A percentile compares a stretch with the other conserved stretches of the same genome.
Evolutionary conservation across 2,797 vertebrate genomes (phyloP).

Genomic region (Crypturellus tataupa): DNA sequence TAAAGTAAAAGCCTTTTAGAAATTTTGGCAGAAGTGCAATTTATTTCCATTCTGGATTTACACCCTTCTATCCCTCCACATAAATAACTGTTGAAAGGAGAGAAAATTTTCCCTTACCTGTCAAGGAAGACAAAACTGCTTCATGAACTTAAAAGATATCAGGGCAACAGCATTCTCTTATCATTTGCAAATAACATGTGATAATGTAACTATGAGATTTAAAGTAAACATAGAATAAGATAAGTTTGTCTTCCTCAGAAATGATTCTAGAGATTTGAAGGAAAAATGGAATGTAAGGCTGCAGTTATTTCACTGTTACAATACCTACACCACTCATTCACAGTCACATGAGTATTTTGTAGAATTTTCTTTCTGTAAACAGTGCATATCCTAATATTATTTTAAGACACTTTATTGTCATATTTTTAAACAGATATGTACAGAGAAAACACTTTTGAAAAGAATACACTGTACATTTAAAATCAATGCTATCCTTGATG

Average conservation of each 20-base stretch:
- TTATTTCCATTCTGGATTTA: neutral
- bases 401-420: neutral
- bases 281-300: neutral
- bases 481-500: slow-evolving; percentile 59
- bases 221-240: neutral
- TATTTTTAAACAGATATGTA: slow-evolving; percentile 13
- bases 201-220: neutral
- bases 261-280: neutral
- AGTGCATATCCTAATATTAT: neutral
- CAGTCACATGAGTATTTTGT: neutral
- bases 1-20: neutral
- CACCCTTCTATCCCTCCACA: neutral
- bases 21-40: neutral
- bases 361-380: neutral
- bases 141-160: neutral
- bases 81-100: neutral
- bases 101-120: neutral
- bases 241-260: neutral
- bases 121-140: neutral
- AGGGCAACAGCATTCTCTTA: neutral
- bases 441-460: slow-evolving; percentile 1
- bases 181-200: neutral
- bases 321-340: neutral
- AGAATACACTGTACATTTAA: neutral
- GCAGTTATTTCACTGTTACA: neutral